Evolutionary conservation across 2,113 vertebrate genomes (phyloP).

Genomic region (Lepisosteus oculatus): DNA sequence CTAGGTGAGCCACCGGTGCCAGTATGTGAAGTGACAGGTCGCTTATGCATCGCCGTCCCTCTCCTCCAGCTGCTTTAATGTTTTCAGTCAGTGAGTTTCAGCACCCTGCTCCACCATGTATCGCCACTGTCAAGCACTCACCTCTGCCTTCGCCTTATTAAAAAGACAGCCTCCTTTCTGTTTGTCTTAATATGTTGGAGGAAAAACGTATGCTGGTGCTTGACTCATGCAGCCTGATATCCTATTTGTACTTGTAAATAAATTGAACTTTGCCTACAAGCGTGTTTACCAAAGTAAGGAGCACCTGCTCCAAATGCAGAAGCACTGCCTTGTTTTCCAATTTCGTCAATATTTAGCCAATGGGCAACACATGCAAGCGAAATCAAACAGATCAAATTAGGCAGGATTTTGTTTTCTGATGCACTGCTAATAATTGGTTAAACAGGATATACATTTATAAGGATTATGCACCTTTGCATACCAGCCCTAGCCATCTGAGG

Average conservation of each 20-base stretch:
- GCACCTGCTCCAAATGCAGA: constrained; percentile 22
- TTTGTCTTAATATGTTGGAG: background rate
- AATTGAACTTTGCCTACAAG: constrained; percentile 14
- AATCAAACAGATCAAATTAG: no score
- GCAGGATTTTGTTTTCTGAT: no score
- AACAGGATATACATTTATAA: no score
- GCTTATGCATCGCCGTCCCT: constrained; percentile 34
- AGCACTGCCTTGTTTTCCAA: background rate
- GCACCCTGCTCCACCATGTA: background rate
- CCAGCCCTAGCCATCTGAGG: no score
- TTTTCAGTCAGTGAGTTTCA: constrained; percentile 8
- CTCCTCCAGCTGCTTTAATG: background rate
- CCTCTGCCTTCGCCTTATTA: constrained; percentile 28
- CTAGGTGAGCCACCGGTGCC: constrained; percentile 19
- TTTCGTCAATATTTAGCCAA: constrained; percentile 3
- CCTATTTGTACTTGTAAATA: constrained; percentile 6
- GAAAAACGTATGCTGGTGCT: constrained; percentile 13
- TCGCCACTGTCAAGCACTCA: constrained; percentile 5
- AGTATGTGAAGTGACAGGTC: constrained; percentile 43
- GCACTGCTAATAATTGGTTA: no score
- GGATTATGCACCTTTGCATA: no score
- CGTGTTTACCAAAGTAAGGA: constrained; percentile 2
- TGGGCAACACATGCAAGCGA: background rate
- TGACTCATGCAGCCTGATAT: background rate
- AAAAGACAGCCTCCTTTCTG: constrained; percentile 27